These are phyloP conservation scores for Drosophila eugracilis DNA, from an alignment of 1,140 invertebrate genomes.

Conservation along the genomic window DNA sequence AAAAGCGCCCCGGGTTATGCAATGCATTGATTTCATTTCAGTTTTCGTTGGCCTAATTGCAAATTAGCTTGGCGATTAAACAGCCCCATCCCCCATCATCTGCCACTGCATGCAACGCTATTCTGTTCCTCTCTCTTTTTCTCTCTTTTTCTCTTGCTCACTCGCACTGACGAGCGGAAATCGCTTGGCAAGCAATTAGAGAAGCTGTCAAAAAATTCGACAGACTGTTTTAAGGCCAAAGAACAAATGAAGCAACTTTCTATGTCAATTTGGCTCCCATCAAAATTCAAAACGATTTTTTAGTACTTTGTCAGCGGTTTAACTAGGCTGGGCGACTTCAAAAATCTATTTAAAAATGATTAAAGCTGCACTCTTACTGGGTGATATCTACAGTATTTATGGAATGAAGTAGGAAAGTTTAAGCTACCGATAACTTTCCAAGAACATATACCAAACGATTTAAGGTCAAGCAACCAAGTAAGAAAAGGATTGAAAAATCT, in stretches of 20 bases:
- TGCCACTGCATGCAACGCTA: background rate
- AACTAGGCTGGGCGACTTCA: too few species aligned
- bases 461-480: too few species aligned
- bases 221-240: conserved; percentile 49
- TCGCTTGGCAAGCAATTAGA: conserved; percentile 73
- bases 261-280: background rate
- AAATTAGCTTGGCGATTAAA: conserved; percentile 59
- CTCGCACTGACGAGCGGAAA: conserved; percentile 46
- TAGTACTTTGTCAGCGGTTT: background rate
- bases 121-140: background rate
- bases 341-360: background rate
- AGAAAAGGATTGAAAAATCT: too few species aligned
- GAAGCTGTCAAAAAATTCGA: conserved; percentile 60
- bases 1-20: conserved; percentile 48
- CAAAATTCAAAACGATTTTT: background rate
- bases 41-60: conserved; percentile 66
- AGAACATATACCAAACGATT: too few species aligned
- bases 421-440: too few species aligned
- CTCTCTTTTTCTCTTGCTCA: background rate
- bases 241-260: conserved; percentile 19
- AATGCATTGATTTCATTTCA: conserved; percentile 74
- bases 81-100: background rate
- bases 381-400: too few species aligned
- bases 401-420: too few species aligned
- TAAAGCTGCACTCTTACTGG: too few species aligned